Evolutionary conservation across 2,888 invertebrate species (phyloP), one percentile per base, ranked within the genome.

Genomic region (Amphipoea lucens): DNA sequence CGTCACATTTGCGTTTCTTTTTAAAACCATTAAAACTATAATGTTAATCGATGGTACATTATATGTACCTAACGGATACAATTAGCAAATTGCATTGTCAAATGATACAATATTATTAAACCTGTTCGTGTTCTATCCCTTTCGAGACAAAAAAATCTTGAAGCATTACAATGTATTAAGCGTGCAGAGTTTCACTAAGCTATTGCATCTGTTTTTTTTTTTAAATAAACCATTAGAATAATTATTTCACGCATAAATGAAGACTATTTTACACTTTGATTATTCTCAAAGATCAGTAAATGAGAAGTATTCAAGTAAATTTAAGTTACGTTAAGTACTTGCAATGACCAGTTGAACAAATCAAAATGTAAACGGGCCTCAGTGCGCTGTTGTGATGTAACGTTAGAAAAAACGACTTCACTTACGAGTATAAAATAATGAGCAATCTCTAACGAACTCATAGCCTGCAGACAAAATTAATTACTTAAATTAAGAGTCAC

Each of bases 341-440:
- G 23, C 11, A 36, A 14, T 62, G 54, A 68, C 14, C 42, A n/a
- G 6, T 60, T 12, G 42, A 60, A 23, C n/a, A 36, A 51, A 45
- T 60, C 12, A 48, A 76, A 76, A 45, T 51, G 69, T 73, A 70
- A 73, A 66, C 12, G 29, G 40, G 36, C 40, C 14, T 42, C 4
- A 40, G 29, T 7, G 40, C 14, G 2, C n/a, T 29, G 17, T n/a
- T 12, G 20, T 20, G 23, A 67, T 54, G 85, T 69, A 79, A 87
- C 87, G 76, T 78, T 89, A 87, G 87, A 74, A 42, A 54, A 69
- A 76, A 66, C 12, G 51, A 81, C 63, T 87, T 81, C 68, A 54
- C 85, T 81, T 89, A 29, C 29, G 29, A 29, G 29, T 29, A 87
- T 60, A 79, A 83, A 77, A 81, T 79, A 89, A 81, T 84, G 77